Base-by-base conservation (phyloP, 1,140 invertebrate species). In the Saccostrea glomerata region DNA sequence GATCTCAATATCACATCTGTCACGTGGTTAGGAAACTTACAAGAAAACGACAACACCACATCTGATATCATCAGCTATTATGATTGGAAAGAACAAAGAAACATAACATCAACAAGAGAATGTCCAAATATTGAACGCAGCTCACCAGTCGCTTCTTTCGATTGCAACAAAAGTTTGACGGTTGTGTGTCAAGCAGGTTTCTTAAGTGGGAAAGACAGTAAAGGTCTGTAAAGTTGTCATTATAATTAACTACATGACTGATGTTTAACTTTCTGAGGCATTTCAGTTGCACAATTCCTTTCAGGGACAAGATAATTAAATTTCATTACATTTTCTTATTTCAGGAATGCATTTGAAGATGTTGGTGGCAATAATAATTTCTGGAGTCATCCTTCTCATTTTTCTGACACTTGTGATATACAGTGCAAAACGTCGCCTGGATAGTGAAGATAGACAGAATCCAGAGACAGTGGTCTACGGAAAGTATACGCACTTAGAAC, bases 321-420 rank as follows among this genome's bases (percentile, higher is more conserved):
- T 9, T 6, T 47, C 5, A 30, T 30, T 77, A 36, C 36, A 30
- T 12, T 30, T 17, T 9, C 15, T 25, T 77, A 30, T 77, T 77
- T 77, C 70, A 77, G 70, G 70, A 30, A 77, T 77, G 13, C 70
- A 77, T 30, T 15, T 77, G 25, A 77, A 77, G 70, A 13, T 77
- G 70, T 30, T 77, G 70, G 70, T 77, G 5, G 70, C 70, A 30
- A 36, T 77, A 77, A 25, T 15, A 25, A 77, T 77, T 11, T 25
- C 70, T 30, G 70, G 70, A 36, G 70, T 30, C 70, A 77, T 77
- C 23, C 25, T 77, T 77, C 12, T 30, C 30, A 77, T 77, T 77
- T 77, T 77, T 30, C 25, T 77, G 30, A 25, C 23, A 13, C 70
- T 77, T 77, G 30, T 77, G 30, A 30, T 77, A 12, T 77, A 36